Conservation (phyloP, 2,797 vertebrate species). For the Austrolebias charrua region DNA sequence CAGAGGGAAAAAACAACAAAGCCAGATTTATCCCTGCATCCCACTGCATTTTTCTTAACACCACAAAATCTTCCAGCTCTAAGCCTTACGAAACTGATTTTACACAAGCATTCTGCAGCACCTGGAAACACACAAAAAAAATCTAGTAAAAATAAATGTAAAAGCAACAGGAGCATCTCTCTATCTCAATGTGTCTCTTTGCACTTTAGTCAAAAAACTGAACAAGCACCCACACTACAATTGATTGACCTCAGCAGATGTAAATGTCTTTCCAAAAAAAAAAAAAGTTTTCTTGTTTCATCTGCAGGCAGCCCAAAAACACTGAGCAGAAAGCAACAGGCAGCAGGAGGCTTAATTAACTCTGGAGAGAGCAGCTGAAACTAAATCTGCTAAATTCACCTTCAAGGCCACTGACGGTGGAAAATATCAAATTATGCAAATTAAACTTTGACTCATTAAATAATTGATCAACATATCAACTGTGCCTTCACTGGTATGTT, state of each 20-base stretch:
- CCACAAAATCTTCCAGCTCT: neutral
- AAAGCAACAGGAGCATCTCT: neutral
- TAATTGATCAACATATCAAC: conserved; percentile 5
- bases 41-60: neutral
- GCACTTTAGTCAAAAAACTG: conserved; percentile 8
- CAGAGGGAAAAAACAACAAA: neutral
- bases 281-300: neutral
- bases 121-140: neutral
- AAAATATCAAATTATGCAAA: conserved; percentile 6
- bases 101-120: neutral
- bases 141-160: neutral
- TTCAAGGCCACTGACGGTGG: conserved; percentile 5
- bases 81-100: neutral
- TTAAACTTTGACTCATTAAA: conserved; percentile 7
- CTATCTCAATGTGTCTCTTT: neutral
- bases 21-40: neutral
- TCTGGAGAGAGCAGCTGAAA: conserved; percentile 3
- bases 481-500: neutral
- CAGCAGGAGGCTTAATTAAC: conserved; percentile 6
- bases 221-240: conserved; percentile 14
- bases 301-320: neutral
- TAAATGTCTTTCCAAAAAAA: neutral
- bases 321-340: neutral
- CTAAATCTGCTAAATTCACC: conserved; percentile 18
- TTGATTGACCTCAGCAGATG: conserved; percentile 8